Percentiles rank a stretch among this genome's conserved stretches.
These are phyloP conservation scores for Shinisaurus crocodilurus DNA, from an alignment of 2,113 vertebrate genomes.

Conservation along the genomic window DNA sequence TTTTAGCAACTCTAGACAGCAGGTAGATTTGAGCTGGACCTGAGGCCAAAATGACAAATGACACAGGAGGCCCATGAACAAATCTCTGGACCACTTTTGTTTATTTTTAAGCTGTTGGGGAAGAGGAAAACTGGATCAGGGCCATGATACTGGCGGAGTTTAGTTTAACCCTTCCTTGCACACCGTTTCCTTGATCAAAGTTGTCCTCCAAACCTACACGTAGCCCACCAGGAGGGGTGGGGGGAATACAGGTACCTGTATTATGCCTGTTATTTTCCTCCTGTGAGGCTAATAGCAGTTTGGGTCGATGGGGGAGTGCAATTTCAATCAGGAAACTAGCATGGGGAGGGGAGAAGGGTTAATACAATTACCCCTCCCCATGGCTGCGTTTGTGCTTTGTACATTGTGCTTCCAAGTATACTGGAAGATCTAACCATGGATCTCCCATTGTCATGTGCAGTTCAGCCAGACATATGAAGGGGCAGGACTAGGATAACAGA, in stretches of 20 bases:
- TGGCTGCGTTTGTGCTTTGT: background rate
- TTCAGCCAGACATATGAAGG: background rate
- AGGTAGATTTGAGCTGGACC: background rate
- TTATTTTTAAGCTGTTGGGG: background rate
- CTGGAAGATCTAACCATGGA: background rate
- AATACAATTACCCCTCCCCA: background rate
- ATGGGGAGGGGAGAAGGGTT: background rate
- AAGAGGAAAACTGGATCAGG: background rate
- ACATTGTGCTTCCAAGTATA: too few relatives aligned
- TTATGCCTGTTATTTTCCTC: background rate
- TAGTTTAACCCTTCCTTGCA: background rate
- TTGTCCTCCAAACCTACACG: background rate
- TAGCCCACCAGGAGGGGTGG: background rate
- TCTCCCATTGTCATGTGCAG: background rate
- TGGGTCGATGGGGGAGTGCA: background rate
- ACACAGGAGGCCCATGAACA: background rate
- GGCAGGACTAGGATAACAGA: background rate
- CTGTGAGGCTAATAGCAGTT: background rate
- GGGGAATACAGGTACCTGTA: background rate
- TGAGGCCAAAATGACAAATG: background rate
- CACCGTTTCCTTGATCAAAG: background rate
- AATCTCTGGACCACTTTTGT: background rate
- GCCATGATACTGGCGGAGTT: background rate
- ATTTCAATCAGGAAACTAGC: background rate
- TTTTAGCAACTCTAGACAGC: background rate